A percentile compares a stretch with the other conserved stretches of the same genome.
Evolutionary conservation across 2,113 vertebrate species (phyloP).

Genomic region (Hippocampus abdominalis): DNA sequence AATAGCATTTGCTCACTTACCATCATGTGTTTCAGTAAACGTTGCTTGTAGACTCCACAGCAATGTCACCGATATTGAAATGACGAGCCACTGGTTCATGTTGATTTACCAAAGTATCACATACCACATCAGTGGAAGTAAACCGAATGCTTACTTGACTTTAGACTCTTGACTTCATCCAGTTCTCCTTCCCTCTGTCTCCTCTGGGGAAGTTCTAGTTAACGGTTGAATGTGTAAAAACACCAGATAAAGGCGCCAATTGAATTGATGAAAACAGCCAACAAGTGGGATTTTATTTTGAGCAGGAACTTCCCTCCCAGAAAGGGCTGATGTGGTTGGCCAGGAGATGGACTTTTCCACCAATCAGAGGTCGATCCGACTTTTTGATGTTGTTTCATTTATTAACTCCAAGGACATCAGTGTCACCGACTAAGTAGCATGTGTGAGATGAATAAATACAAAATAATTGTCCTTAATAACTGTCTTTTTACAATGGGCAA

Average conservation of each 20-base stretch:
- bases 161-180: background rate
- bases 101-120: constrained; percentile 33
- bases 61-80: constrained; percentile 44
- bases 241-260: constrained; percentile 28
- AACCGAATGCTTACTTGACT: background rate
- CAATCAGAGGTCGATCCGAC: constrained; percentile 58
- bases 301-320: constrained; percentile 56
- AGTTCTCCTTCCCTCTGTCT: background rate
- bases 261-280: constrained; percentile 22
- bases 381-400: constrained; percentile 9
- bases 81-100: constrained; percentile 52
- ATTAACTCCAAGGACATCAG: background rate
- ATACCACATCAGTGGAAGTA: constrained; percentile 19
- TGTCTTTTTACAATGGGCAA: background rate
- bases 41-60: constrained; percentile 32
- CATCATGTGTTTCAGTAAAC: constrained; percentile 63
- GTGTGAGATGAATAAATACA: background rate
- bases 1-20: constrained; percentile 37
- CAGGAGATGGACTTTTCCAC: constrained; percentile 28
- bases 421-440: too few relatives aligned
- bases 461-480: background rate
- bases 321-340: constrained; percentile 51
- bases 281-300: constrained; percentile 53
- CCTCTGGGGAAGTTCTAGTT: background rate
- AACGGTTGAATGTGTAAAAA: constrained; percentile 2